Base-by-base conservation (phyloP, 2,113 vertebrate genomes). In the Hyla sarda region DNA sequence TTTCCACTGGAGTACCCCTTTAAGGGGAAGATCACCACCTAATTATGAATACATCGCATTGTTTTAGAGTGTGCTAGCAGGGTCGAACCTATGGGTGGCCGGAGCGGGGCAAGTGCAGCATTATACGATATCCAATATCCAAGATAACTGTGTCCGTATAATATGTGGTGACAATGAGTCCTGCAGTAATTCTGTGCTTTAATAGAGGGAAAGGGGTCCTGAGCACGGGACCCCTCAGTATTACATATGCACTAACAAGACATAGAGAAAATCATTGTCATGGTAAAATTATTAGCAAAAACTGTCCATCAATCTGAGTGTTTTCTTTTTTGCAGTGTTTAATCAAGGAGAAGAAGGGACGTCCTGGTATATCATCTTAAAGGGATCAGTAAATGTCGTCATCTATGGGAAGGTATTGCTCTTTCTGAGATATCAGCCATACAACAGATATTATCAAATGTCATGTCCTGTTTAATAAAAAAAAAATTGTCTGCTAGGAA, bases 321-420 rank as follows among this genome's bases (percentile, higher is more conserved):
- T 86, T 88, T 92, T 85, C 92, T 73, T 7, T n/a, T 89, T 92
- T 90, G n/a, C 89, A 99, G 98, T 99, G 93, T 99, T 99, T 94
- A 99, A 96, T 94, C 98, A 99, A 90, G 98, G 98, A 72, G 98
- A 99, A 94, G 98, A 99, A 92, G 98, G 98, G 72, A 99, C 97
- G 81, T 99, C 98, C 45, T 99, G 98, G 98, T 99, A 99, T 93
- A 99, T 99, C 91, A 98, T 99, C 90, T 93, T 99, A 71, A 99
- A 99, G 90, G 98, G 98, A 91, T 99, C 98, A 0, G 97, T 99
- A 89, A 99, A 99, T 11, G 98, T 99, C 87, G 97, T 99, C 91
- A 99, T 99, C 93, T 98, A 99, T 89, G 98, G 98, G 88, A 99
- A 99, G 96, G 98, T 99, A 95, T 56, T 91, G 90, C 86, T 89